Base-by-base conservation (phyloP, 2,113 vertebrate genomes). In the Origma solitaria region DNA sequence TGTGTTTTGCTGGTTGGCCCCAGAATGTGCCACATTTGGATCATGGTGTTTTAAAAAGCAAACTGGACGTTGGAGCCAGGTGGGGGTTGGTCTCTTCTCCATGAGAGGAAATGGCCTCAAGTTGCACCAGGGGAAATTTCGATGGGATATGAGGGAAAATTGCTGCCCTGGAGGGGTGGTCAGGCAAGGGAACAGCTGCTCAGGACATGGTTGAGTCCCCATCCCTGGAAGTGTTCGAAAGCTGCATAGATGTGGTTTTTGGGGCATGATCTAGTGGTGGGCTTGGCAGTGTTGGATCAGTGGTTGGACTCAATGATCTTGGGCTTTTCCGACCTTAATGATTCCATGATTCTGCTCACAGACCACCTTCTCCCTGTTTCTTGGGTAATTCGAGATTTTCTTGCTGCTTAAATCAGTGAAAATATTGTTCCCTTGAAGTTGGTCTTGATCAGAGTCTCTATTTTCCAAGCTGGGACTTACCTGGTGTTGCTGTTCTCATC, bases 1-100 rank as follows among this genome's bases (percentile, higher is more conserved):
- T 58, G 10, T 80, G 14, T 14, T 66, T 81, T 54, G 13, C 64
- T 82, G 79, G 7, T n/a, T n/a, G 50, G 62, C 21, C 51, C 69
- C 76, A 18, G 44, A 72, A 65, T 11, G 23, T 70, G 62, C 15
- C n/a, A 9, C 7, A 6, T 49, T 87, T 49, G 37, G 18, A 50
- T 81, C 21, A 1, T 1, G 15, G 14, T 8, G 9, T 38, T 82
- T 66, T 47, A 15, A 49, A 66, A 66, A 68, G 72, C 58, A 23
- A 31, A 18, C 2, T 56, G 71, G 49, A 10, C 1, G 0, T 9
- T 13, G n/a, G 2, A 16, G 42, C n/a, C 47, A 7, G 35, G 64
- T 7, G 11, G 62, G 70, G 25, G 12, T 27, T 13, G 15, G 40
- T 23, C 38, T 28, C 28, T 89, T 54, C 47, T 40, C 61, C 24